A percentile compares a stretch with the other conserved stretches of the same genome.
phyloP scores from a whole-genome alignment of 2,888 invertebrate species.

The Drosophila cognata region DNA sequence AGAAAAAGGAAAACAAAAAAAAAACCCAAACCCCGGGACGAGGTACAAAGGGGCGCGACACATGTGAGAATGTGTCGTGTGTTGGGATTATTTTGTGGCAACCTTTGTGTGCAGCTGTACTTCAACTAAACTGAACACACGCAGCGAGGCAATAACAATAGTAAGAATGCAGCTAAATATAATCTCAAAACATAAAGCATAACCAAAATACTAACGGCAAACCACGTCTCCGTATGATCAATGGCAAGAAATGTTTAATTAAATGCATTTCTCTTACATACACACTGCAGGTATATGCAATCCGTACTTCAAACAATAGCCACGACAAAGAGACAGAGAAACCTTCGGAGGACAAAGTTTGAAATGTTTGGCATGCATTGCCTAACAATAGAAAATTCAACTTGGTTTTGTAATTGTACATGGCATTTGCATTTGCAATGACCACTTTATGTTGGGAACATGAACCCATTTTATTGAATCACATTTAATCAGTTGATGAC shows the following conservation, averaged over 20 bases:
- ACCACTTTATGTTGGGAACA: neutral
- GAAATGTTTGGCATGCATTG: neutral
- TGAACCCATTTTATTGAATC: neutral
- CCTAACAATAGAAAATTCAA: neutral
- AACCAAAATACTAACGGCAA: neutral
- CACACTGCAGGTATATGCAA: neutral
- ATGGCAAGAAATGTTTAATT: constrained; percentile 24
- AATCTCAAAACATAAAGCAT: constrained; percentile 23
- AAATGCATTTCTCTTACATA: constrained; percentile 25
- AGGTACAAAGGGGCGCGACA: constrained; percentile 42
- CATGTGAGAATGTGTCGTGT: constrained; percentile 66
- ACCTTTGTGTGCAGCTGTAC: constrained; percentile 38
- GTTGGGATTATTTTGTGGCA: constrained; percentile 71
- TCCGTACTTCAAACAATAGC: neutral
- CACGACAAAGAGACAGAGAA: neutral
- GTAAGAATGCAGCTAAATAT: constrained; percentile 63
- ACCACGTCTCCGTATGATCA: constrained; percentile 42
- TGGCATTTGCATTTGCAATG: neutral
- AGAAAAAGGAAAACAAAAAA: neutral
- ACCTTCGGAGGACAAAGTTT: neutral
- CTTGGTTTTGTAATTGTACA: neutral
- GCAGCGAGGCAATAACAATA: constrained; percentile 51
- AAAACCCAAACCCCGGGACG: constrained; percentile 1
- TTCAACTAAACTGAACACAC: constrained; percentile 17
- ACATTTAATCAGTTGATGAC: neutral